phyloP scores from a whole-genome alignment of 2,797 vertebrate genomes.

The Microctenopoma steveboyesi region DNA sequence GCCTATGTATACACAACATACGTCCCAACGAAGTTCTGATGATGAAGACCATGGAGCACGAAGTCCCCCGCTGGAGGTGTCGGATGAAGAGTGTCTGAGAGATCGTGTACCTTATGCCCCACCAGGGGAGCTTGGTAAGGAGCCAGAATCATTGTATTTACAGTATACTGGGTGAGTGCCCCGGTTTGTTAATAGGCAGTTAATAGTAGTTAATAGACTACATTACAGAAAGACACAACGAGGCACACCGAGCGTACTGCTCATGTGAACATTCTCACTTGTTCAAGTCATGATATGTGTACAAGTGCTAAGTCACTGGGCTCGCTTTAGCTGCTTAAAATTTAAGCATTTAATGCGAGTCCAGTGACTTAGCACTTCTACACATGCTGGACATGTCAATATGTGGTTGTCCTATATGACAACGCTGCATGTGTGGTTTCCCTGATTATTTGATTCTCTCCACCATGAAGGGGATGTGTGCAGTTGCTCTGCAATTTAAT shows the following conservation, averaged over 20 bases:
- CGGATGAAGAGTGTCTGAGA: slow-evolving; percentile 91
- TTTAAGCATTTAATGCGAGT: slow-evolving; percentile 3
- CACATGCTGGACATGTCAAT: not conserved
- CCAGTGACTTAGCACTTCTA: slow-evolving; percentile 15
- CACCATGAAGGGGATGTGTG: not conserved
- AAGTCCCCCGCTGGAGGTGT: slow-evolving; percentile 94
- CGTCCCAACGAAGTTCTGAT: slow-evolving; percentile 91
- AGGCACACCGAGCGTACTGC: slow-evolving; percentile 25
- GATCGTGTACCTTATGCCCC: slow-evolving; percentile 86
- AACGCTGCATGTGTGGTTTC: not conserved
- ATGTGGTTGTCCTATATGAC: not conserved
- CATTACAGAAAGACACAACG: slow-evolving; percentile 12
- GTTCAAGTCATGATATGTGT: slow-evolving; percentile 25
- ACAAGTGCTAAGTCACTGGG: slow-evolving; percentile 22
- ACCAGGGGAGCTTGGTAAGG: slow-evolving; percentile 90
- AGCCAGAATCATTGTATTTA: not conserved
- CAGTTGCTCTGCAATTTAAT: not conserved
- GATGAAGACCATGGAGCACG: slow-evolving; percentile 92
- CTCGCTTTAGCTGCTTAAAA: slow-evolving; percentile 2
- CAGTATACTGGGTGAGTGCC: no score
- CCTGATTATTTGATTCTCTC: not conserved
- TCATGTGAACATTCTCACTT: slow-evolving; percentile 10
- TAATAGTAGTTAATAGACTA: no score
- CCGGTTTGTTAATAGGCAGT: no score
- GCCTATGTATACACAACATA: slow-evolving; percentile 83